These are phyloP conservation scores for Apeira syringaria DNA, from an alignment of 2,888 invertebrate genomes.

Conservation along the genomic window DNA sequence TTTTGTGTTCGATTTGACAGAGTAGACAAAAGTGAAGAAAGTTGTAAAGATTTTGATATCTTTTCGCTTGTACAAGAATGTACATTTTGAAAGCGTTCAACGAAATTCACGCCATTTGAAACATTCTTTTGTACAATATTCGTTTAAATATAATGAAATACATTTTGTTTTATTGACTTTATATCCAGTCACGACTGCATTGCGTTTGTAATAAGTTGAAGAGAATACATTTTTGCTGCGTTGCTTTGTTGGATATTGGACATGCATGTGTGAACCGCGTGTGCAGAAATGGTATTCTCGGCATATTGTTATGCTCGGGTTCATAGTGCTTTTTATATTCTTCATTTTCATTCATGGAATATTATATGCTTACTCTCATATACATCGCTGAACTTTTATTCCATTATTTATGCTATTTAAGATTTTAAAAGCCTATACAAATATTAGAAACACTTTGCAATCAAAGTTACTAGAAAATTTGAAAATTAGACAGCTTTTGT, in stretches of 20 bases:
- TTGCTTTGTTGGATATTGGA: slow-evolving; percentile 28
- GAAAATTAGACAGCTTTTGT: slow-evolving; percentile 52
- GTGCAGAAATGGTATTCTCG: slow-evolving; percentile 41
- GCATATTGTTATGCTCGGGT: slow-evolving; percentile 32
- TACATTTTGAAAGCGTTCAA: too few species aligned
- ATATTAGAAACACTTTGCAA: slow-evolving; percentile 8
- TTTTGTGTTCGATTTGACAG: too few species aligned
- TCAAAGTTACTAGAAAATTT: slow-evolving; percentile 6
- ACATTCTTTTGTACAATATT: too few species aligned
- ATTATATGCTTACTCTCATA: slow-evolving; percentile 43
- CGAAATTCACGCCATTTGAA: too few species aligned
- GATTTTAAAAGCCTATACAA: slow-evolving; percentile 15
- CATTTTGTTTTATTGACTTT: slow-evolving; percentile 14
- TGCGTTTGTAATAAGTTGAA: slow-evolving; percentile 27
- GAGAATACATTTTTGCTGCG: slow-evolving; percentile 38
- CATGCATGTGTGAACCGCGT: slow-evolving; percentile 24
- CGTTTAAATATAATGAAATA: neutral
- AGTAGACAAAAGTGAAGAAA: too few species aligned
- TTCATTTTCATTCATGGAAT: slow-evolving; percentile 36
- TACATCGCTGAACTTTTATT: slow-evolving; percentile 42
- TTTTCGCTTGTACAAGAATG: neutral
- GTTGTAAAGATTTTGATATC: too few species aligned
- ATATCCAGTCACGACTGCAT: slow-evolving; percentile 28
- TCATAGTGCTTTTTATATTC: slow-evolving; percentile 40
- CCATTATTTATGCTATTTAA: slow-evolving; percentile 21